These are phyloP conservation scores for Hemicentrotus pulcherrimus DNA, from an alignment of 35 echinoderm and acorn worm species.

Conservation along the genomic window DNA sequence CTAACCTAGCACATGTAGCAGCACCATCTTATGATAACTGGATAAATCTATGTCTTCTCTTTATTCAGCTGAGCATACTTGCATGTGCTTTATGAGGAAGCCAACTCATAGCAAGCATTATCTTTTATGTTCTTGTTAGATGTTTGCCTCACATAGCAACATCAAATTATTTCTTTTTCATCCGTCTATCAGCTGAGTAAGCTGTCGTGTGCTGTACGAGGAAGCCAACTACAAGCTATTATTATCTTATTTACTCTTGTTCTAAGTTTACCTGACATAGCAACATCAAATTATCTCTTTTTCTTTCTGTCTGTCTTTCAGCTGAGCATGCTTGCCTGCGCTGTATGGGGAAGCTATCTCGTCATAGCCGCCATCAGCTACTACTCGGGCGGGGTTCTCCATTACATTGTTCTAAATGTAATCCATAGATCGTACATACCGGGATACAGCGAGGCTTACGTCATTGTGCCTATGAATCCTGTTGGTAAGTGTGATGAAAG, in stretches of 20 bases:
- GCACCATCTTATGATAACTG: too few relatives aligned
- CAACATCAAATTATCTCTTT: background rate
- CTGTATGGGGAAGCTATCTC: conserved; percentile 77
- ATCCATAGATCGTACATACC: conserved; percentile 61
- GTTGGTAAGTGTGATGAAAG: conserved; percentile 55
- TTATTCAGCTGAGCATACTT: too few relatives aligned
- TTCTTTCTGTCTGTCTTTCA: conserved; percentile 45
- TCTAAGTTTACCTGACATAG: too few relatives aligned
- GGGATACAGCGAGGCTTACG: conserved; percentile 63
- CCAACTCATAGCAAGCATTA: too few relatives aligned
- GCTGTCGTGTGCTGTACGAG: conserved; percentile 65
- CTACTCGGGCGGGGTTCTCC: conserved; percentile 65
- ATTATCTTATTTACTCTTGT: too few relatives aligned
- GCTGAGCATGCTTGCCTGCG: conserved; percentile 68
- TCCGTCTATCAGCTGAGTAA: conserved; percentile 64
- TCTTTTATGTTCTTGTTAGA: too few relatives aligned
- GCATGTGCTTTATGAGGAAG: too few relatives aligned
- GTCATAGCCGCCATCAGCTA: conserved; percentile 70
- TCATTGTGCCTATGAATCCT: conserved; percentile 49
- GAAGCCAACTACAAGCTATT: background rate
- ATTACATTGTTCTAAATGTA: conserved; percentile 71
- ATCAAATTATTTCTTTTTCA: background rate
- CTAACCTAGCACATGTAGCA: too few relatives aligned
- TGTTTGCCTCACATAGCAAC: too few relatives aligned
- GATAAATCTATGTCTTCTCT: too few relatives aligned